phyloP scores from a whole-genome alignment of 1,140 invertebrate genomes.

The Onthophagus taurus region DNA sequence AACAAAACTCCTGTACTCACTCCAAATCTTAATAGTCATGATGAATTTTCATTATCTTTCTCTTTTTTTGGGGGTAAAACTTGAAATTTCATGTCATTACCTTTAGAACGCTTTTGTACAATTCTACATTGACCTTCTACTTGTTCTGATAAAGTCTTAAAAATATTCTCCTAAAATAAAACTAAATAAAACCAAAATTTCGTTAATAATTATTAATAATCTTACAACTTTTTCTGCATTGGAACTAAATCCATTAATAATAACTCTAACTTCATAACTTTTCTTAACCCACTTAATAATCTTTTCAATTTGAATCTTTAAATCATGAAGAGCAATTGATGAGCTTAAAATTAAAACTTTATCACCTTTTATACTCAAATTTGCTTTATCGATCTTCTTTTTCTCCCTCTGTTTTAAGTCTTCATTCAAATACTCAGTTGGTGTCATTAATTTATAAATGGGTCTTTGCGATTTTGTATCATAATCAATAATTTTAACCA shows the following conservation, averaged over 20 bases:
- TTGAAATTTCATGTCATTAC: conserved; percentile 46
- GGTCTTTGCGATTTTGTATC: conserved; percentile 51
- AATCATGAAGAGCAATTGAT: conserved; percentile 54
- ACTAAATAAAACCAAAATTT: conserved; percentile 12
- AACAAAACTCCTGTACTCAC: conserved; percentile 7
- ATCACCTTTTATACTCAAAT: conserved; percentile 39
- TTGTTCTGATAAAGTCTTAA: conserved; percentile 41
- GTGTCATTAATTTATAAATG: conserved; percentile 48
- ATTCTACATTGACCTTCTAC: conserved; percentile 39
- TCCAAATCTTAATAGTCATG: conserved; percentile 22
- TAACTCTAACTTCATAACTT: conserved; percentile 47
- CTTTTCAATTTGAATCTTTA: conserved; percentile 49
- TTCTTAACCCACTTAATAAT: conserved; percentile 53
- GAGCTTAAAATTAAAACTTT: conserved; percentile 50
- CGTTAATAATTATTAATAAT: conserved; percentile 18
- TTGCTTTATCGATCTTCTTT: conserved; percentile 26
- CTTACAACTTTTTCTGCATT: conserved; percentile 41
- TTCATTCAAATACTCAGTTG: conserved; percentile 31
- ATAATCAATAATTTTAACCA: conserved; percentile 52
- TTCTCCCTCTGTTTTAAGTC: conserved; percentile 34
- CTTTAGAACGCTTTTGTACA: conserved; percentile 49
- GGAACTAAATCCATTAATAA: conserved; percentile 43
- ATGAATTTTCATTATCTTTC: conserved; percentile 15
- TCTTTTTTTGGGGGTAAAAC: conserved; percentile 40
- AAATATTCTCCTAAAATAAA: conserved; percentile 45